Evolutionary conservation across 2,888 invertebrate genomes (phyloP), one percentile per base, ranked within the genome.

Genomic region (Tortrix viridana): DNA sequence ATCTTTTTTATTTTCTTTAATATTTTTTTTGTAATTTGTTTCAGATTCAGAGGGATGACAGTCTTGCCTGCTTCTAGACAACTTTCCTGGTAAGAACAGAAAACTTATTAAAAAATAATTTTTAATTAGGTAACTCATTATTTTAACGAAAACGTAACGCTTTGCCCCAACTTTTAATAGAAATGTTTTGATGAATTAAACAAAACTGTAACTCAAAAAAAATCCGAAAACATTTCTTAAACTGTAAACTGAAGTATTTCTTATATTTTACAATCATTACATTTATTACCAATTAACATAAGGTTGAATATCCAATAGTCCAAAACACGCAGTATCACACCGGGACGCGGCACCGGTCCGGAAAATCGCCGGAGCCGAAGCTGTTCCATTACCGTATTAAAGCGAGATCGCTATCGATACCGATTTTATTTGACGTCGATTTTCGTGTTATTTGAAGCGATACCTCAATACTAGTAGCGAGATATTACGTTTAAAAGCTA

Each of bases 341-440:
- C n/a, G 32, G 18, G 20, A 20, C 12, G 19, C 50, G 86, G 84
- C 86, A 91, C 89, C 88, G 88, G 84, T 84, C 87, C 81, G 89
- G 88, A 89, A 91, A 89, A 91, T 89, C 50, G 56, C 50, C 37
- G 14, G 18, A 56, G 56, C 38, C 86, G 88, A 87, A 85, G 82
- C 77, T 74, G 79, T 82, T 84, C 89, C 88, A 90, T 90, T 90
- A 90, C 89, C 84, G 85, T 87, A 89, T 90, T 89, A 88, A 80
- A 78, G 47, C 47, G 47, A 44, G 64, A 66, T 64, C 56, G 54
- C 48, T 60, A 64, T 66, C 68, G 37, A 37, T 26, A 16, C 18
- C 16, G 47, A 18, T 22, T 48, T 62, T 9, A 12, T 56, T 50
- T 12, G 32, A 62, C 37, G 47, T 49, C 16, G 19, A 43, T 23